These are phyloP conservation scores for Papilio demoleus DNA, from an alignment of 2,888 invertebrate species.

Conservation along the genomic window DNA sequence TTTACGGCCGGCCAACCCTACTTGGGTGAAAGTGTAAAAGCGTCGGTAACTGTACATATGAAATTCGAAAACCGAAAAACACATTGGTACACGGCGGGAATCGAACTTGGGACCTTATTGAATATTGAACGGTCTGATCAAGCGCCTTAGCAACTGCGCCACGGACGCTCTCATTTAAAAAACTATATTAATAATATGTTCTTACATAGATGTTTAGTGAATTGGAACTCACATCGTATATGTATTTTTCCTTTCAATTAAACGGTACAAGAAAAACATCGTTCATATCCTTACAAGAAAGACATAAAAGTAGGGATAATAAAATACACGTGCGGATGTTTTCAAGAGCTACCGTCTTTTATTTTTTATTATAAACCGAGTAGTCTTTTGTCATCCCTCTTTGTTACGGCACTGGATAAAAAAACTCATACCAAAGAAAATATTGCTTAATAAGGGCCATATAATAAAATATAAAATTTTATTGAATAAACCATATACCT, in stretches of 20 bases:
- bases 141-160: no score
- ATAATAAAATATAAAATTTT: slow-evolving; percentile 2
- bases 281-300: neutral
- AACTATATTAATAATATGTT: no score
- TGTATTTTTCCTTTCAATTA: slow-evolving; percentile 8
- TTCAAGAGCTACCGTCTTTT: slow-evolving; percentile 1
- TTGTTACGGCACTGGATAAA: slow-evolving; percentile 1
- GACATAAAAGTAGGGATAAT: neutral
- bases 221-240: no score
- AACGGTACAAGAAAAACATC: neutral
- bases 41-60: no score
- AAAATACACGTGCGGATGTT: slow-evolving; percentile 7
- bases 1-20: no score
- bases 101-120: no score
- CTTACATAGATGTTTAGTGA: no score
- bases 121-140: no score
- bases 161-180: no score
- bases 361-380: slow-evolving; percentile 13
- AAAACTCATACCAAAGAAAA: slow-evolving; percentile 1
- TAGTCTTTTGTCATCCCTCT: slow-evolving; percentile 6
- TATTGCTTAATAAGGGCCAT: neutral
- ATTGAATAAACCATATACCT: neutral
- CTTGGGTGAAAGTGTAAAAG: no score
- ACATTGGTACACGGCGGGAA: no score
- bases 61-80: no score